These are phyloP conservation scores for Drosophila punjabiensis DNA, from an alignment of 1,140 invertebrate genomes.

Conservation along the genomic window DNA sequence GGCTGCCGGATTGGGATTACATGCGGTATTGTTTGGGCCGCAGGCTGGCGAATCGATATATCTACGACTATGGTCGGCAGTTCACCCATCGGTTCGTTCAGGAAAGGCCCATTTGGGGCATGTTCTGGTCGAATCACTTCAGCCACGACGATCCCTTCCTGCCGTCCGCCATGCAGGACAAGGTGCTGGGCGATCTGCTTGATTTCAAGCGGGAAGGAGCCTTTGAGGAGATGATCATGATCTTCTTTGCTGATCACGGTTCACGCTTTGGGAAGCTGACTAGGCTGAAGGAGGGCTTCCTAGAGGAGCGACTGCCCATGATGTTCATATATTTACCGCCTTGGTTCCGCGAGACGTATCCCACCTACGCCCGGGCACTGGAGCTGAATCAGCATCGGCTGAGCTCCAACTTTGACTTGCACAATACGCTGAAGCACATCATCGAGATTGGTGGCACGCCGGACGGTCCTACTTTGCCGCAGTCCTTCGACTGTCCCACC, in stretches of 20 bases:
- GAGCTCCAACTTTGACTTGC: slow-evolving; percentile 93
- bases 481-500: slow-evolving; percentile 86
- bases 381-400: slow-evolving; percentile 90
- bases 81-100: slow-evolving; percentile 85
- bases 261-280: slow-evolving; percentile 92
- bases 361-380: slow-evolving; percentile 88
- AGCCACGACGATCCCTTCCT: slow-evolving; percentile 92
- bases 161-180: slow-evolving; percentile 88
- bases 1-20: slow-evolving; percentile 2
- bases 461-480: slow-evolving; percentile 24
- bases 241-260: slow-evolving; percentile 97
- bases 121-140: slow-evolving; percentile 92
- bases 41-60: slow-evolving; percentile 86
- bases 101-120: slow-evolving; percentile 88
- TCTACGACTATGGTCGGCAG: slow-evolving; percentile 87
- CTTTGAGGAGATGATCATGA: slow-evolving; percentile 89
- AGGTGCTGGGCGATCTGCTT: slow-evolving; percentile 87
- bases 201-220: slow-evolving; percentile 87
- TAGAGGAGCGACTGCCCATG: slow-evolving; percentile 96
- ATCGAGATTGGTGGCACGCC: slow-evolving; percentile 68
- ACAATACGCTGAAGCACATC: slow-evolving; percentile 88
- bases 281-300: slow-evolving; percentile 88
- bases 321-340: slow-evolving; percentile 92
- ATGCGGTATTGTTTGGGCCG: slow-evolving; percentile 87
- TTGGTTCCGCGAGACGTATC: slow-evolving; percentile 89